phyloP scores from a whole-genome alignment of 2,888 invertebrate species.

The Ophion obscuratus region DNA sequence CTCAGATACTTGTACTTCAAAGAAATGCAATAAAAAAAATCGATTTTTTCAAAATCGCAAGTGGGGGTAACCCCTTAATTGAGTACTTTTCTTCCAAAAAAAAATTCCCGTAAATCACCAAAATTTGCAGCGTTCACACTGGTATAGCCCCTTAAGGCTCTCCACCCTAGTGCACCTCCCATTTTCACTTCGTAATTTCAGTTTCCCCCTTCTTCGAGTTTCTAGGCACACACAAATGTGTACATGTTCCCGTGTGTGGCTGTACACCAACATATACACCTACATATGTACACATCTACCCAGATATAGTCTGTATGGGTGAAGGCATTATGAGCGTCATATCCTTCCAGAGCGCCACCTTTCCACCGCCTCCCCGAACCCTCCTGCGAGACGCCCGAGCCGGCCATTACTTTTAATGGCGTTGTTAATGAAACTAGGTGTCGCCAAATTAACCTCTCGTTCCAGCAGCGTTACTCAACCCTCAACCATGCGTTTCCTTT shows the following conservation, averaged over 20 bases:
- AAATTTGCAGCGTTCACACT: no score
- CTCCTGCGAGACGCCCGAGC: constrained; percentile 69
- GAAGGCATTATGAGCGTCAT: constrained; percentile 37
- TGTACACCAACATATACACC: background rate
- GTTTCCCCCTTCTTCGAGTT: constrained; percentile 71
- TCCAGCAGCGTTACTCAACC: constrained; percentile 81
- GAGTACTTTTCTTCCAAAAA: no score
- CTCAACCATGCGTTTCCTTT: background rate
- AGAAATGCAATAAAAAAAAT: no score
- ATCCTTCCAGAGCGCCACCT: constrained; percentile 69
- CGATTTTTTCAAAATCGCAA: no score
- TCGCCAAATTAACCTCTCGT: constrained; percentile 83
- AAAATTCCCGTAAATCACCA: no score
- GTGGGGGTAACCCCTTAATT: no score
- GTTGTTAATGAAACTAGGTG: constrained; percentile 84
- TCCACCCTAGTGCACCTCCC: constrained; percentile 62
- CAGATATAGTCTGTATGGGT: background rate
- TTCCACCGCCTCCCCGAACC: constrained; percentile 70
- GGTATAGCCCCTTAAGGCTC: no score
- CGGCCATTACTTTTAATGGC: constrained; percentile 83
- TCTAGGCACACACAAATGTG: background rate
- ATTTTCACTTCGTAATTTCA: constrained; percentile 80
- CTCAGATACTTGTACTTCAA: no score
- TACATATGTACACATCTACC: background rate
- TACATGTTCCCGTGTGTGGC: background rate